These are phyloP conservation scores for Parascotia fuliginaria DNA, from an alignment of 2,888 invertebrate genomes.

Conservation along the genomic window DNA sequence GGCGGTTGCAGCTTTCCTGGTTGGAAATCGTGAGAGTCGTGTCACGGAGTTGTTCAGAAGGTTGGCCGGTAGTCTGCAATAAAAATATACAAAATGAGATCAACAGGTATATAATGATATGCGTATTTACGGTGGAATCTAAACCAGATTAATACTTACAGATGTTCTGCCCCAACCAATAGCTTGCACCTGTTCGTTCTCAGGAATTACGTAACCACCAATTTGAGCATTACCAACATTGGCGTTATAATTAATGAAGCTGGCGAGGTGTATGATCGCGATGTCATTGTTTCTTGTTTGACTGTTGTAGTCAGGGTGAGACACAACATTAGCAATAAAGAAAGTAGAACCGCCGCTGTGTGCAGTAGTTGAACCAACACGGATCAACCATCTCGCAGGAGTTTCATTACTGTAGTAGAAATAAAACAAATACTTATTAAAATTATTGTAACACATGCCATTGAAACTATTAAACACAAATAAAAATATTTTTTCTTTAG, in stretches of 20 bases:
- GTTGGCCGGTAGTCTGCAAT: not conserved
- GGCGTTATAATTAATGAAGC: not conserved
- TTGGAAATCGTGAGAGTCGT: not conserved
- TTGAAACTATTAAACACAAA: too few relatives aligned
- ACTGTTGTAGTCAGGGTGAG: not conserved
- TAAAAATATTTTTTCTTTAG: too few relatives aligned
- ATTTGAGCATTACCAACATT: not conserved
- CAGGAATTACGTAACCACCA: not conserved
- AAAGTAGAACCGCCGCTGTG: constrained; percentile 41
- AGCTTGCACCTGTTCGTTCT: not conserved
- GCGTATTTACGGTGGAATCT: too few relatives aligned
- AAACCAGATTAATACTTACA: not conserved
- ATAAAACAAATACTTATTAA: not conserved
- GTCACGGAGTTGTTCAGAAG: not conserved
- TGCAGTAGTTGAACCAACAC: constrained; percentile 47
- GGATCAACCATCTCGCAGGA: constrained; percentile 39
- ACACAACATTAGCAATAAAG: not conserved
- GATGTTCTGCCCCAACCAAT: not conserved
- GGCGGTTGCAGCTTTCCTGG: not conserved
- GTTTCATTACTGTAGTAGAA: constrained; percentile 18
- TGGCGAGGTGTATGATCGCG: not conserved
- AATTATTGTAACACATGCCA: too few relatives aligned
- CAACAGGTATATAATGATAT: too few relatives aligned
- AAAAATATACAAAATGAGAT: not conserved
- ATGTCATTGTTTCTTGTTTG: not conserved